These are phyloP conservation scores for Upupa epops DNA, from an alignment of 2,113 vertebrate genomes.

Conservation along the genomic window DNA sequence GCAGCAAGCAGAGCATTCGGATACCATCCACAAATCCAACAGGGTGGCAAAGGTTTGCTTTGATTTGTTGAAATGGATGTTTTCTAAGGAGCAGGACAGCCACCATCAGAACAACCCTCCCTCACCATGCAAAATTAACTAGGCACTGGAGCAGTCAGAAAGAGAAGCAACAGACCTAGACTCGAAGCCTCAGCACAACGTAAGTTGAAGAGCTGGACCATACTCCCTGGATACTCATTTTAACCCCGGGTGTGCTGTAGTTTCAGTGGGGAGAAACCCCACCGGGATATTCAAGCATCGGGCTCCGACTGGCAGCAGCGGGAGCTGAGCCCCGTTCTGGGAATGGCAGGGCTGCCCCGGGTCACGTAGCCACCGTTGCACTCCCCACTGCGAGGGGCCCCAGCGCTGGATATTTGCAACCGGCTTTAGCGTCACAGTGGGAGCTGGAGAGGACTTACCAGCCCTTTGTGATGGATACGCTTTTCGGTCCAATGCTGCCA, in stretches of 20 bases:
- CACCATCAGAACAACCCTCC: no score
- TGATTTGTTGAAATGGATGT: not conserved
- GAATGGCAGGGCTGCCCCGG: not conserved
- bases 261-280: not conserved
- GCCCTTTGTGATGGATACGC: constrained; percentile 42
- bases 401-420: constrained; percentile 3
- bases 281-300: not conserved
- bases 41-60: not conserved
- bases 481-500: constrained; percentile 40
- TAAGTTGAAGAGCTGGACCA: accelerated
- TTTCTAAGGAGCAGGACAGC: not conserved
- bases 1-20: not conserved
- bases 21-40: not conserved
- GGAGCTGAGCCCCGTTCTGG: not conserved
- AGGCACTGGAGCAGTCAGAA: not conserved
- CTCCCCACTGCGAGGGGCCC: constrained; percentile 31
- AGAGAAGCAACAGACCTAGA: not conserved
- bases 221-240: not conserved
- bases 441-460: constrained; percentile 33
- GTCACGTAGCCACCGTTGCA: constrained; percentile 11
- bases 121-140: not conserved
- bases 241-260: not conserved
- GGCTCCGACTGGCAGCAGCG: not conserved
- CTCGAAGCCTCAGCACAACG: not conserved
- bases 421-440: constrained; percentile 43